Percentiles rank a stretch among this genome's conserved stretches.
These are phyloP conservation scores for Drosophila borealis DNA, from an alignment of 2,888 invertebrate species.

Conservation along the genomic window DNA sequence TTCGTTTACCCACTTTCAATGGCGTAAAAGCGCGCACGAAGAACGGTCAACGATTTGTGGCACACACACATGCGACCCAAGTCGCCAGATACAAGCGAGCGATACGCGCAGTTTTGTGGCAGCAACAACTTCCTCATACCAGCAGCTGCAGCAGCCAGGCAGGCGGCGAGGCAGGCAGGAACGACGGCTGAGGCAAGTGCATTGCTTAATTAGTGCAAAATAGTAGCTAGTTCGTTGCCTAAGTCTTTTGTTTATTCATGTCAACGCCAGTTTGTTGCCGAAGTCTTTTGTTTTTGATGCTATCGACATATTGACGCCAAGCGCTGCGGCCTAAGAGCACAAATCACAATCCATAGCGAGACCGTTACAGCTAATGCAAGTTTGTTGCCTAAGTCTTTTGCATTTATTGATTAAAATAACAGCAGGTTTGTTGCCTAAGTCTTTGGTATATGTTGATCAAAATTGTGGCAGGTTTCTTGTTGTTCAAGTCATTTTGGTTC, in stretches of 20 bases:
- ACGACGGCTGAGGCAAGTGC: conserved; percentile 19
- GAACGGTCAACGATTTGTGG: conserved; percentile 47
- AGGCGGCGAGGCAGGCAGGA: neutral
- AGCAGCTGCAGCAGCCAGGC: conserved; percentile 12
- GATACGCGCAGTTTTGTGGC: conserved; percentile 46
- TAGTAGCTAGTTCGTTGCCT: conserved; percentile 58
- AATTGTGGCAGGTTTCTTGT: conserved; percentile 40
- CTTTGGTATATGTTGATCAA: conserved; percentile 18
- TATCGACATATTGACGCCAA: conserved; percentile 17
- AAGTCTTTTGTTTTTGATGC: conserved; percentile 64
- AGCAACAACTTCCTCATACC: conserved; percentile 57
- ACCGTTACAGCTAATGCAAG: conserved; percentile 8
- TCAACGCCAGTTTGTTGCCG: conserved; percentile 63
- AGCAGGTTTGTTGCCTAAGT: conserved; percentile 30
- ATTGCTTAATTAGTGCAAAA: conserved; percentile 69
- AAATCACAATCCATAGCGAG: conserved; percentile 2
- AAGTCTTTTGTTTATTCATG: conserved; percentile 55
- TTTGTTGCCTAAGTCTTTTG: conserved; percentile 31
- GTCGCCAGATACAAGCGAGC: conserved; percentile 30
- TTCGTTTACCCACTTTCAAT: too few species aligned
- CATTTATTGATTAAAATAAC: conserved; percentile 1
- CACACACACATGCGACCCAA: conserved; percentile 32
- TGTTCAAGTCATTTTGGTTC: conserved; percentile 51
- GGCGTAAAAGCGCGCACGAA: conserved; percentile 5
- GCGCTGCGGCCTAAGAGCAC: conserved; percentile 1